Percentiles rank a stretch among this genome's conserved stretches.
These are phyloP conservation scores for Vireo altiloquus DNA, from an alignment of 2,113 vertebrate species.

Conservation along the genomic window DNA sequence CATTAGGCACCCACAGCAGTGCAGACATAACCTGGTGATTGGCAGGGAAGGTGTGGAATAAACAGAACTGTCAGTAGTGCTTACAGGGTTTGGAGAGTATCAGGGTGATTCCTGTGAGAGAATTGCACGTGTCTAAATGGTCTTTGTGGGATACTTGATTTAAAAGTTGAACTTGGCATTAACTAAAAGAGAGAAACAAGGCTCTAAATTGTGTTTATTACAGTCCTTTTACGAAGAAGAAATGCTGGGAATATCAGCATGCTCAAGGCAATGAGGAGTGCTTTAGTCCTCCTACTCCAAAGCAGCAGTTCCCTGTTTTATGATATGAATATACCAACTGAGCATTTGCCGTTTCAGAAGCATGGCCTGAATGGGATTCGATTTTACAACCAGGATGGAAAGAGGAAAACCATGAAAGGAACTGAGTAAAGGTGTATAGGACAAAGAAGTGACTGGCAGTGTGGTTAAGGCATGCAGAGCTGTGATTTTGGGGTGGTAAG, in stretches of 20 bases:
- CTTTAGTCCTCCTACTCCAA: not conserved
- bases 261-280: not conserved
- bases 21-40: not conserved
- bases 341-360: not conserved
- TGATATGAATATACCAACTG: not conserved
- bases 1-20: not conserved
- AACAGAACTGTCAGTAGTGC: not conserved
- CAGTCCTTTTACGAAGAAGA: not conserved
- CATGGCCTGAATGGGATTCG: not conserved
- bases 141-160: not conserved
- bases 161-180: not conserved
- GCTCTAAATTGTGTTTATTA: not conserved
- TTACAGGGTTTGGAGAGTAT: not conserved
- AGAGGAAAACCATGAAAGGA: not conserved
- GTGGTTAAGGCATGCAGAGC: not conserved
- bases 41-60: not conserved
- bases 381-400: not conserved
- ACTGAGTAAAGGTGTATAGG: not conserved
- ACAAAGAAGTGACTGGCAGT: not conserved
- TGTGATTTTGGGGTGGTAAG: not conserved
- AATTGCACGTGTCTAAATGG: rapidly evolving
- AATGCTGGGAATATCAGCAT: not conserved
- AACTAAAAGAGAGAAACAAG: not conserved
- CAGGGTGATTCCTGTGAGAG: not conserved
- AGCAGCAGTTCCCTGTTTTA: not conserved